Evolutionary conservation across 2,888 invertebrate genomes (phyloP).

Genomic region (Zaprionus lineosus): DNA sequence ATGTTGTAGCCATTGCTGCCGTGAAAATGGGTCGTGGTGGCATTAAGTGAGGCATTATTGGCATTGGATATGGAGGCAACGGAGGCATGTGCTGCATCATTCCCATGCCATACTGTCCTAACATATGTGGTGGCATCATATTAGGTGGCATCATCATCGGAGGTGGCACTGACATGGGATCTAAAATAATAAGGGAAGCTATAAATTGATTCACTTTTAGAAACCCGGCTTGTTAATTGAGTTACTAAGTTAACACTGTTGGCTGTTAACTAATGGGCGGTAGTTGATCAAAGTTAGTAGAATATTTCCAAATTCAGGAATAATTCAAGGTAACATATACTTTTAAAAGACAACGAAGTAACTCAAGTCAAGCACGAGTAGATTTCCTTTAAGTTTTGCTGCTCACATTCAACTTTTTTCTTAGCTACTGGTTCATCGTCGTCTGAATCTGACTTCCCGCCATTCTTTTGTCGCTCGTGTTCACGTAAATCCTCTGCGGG

Average conservation of each 20-base stretch:
- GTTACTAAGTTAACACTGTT: background rate
- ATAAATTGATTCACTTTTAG: background rate
- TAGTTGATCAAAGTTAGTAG: too few species aligned
- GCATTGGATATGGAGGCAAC: slow-evolving; percentile 89
- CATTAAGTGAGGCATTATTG: slow-evolving; percentile 85
- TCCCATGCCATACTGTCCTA: slow-evolving; percentile 86
- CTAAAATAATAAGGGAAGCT: too few species aligned
- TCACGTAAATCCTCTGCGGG: slow-evolving; percentile 96
- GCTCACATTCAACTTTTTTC: slow-evolving; percentile 84
- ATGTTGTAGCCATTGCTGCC: slow-evolving; percentile 87
- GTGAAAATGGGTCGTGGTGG: slow-evolving; percentile 91
- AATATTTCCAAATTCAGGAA: too few species aligned
- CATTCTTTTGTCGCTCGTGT: slow-evolving; percentile 93
- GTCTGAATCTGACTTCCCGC: slow-evolving; percentile 91
- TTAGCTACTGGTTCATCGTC: slow-evolving; percentile 92
- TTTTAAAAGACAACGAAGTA: too few species aligned
- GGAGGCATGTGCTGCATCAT: slow-evolving; percentile 88
- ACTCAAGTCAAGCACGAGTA: too few species aligned
- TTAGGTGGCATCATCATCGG: slow-evolving; percentile 87
- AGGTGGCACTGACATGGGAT: slow-evolving; percentile 80
- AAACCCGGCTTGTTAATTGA: background rate
- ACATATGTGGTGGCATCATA: slow-evolving; percentile 85
- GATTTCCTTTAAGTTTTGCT: background rate
- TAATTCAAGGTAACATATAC: too few species aligned
- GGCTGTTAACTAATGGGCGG: too few species aligned